Percentiles rank a stretch among this genome's conserved stretches.
phyloP scores from a whole-genome alignment of 1,140 invertebrate species.

The roundworm (Caenorhabditis elegans) region WBcel235 BX284602.5:206001-206500 shows the following conservation, averaged over 20 bases:
- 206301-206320: slow-evolving; percentile 52
- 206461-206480: too few relatives aligned
- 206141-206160: slow-evolving; percentile 54
- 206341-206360: slow-evolving; percentile 55
- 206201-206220: slow-evolving; percentile 57
- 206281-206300: slow-evolving; percentile 48
- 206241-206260: slow-evolving; percentile 42
- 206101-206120: slow-evolving; percentile 55
- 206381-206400: slow-evolving; percentile 59
- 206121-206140: slow-evolving; percentile 59
- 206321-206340: slow-evolving; percentile 49
- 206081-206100: slow-evolving; percentile 55
- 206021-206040: slow-evolving; percentile 58
- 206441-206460: too few relatives aligned
- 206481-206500: too few relatives aligned
- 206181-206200: slow-evolving; percentile 59
- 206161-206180: slow-evolving; percentile 50
- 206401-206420: slow-evolving; percentile 53
- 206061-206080: slow-evolving; percentile 61
- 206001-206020: slow-evolving; percentile 60
- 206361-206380: slow-evolving; percentile 67
- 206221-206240: slow-evolving; percentile 59
- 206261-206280: slow-evolving; percentile 8
- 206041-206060: slow-evolving; percentile 61
- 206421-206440: too few relatives aligned